Evolutionary conservation across 2,113 vertebrate genomes (phyloP).

Genomic region (Eonycteris spelaea): DNA sequence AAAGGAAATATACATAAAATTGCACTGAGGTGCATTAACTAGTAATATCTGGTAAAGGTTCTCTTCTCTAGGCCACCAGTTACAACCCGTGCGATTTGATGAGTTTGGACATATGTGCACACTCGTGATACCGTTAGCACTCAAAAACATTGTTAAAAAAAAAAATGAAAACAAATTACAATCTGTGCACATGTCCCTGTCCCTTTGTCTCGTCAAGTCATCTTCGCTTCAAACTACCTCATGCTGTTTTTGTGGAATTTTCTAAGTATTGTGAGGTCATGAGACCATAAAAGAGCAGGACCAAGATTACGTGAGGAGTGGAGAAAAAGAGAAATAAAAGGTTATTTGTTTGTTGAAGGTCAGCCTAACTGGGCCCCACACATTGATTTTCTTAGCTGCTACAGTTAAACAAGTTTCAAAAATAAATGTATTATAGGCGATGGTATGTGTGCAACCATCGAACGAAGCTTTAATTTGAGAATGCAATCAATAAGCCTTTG

Average conservation of each 20-base stretch:
- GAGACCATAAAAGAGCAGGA: background rate
- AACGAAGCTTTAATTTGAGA: constrained; percentile 74
- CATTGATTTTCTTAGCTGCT: constrained; percentile 76
- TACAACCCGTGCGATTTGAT: background rate
- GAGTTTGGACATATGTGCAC: background rate
- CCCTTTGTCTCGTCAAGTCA: background rate
- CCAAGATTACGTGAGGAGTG: constrained; percentile 14
- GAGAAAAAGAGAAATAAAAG: constrained; percentile 33
- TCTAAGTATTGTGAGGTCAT: background rate
- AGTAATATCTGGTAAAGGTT: background rate
- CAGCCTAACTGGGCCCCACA: constrained; percentile 56
- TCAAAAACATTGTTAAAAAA: background rate
- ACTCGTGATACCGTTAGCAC: background rate
- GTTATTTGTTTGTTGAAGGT: constrained; percentile 77
- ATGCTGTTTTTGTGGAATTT: background rate
- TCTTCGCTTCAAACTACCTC: background rate
- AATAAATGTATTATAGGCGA: constrained; percentile 76
- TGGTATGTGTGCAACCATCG: constrained; percentile 64
- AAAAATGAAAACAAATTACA: background rate
- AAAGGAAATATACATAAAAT: background rate
- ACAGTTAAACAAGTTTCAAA: constrained; percentile 74
- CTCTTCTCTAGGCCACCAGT: background rate
- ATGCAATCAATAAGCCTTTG: constrained; percentile 79
- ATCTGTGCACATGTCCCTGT: background rate
- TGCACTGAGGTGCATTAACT: background rate